A percentile compares a stretch with the other conserved stretches of the same genome.
Conservation (phyloP, 2,113 vertebrate species). For the Parotia lawesii region DNA sequence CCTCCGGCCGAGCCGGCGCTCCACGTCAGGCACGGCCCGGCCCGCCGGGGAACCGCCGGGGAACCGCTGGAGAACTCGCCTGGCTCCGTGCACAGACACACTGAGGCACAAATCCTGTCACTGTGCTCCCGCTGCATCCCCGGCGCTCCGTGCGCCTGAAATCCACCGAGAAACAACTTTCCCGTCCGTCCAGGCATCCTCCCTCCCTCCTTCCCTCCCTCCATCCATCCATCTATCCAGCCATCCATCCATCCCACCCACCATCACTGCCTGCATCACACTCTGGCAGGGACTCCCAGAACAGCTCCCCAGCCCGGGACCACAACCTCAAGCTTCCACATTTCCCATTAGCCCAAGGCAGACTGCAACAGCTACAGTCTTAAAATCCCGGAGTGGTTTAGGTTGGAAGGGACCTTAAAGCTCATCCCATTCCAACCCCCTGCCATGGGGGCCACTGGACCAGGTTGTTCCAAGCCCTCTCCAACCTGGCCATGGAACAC, state of each 20-base stretch:
- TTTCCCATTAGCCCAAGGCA: neutral
- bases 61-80: neutral
- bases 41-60: neutral
- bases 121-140: neutral
- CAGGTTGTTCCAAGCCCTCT: neutral
- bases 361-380: neutral
- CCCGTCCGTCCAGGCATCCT: neutral
- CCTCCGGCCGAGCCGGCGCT: neutral
- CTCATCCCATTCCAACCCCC: rapidly evolving
- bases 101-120: rapidly evolving
- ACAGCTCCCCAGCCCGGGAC: neutral
- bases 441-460: neutral
- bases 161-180: neutral
- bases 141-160: neutral
- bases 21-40: neutral
- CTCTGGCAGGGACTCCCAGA: too few relatives aligned
- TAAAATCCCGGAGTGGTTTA: neutral
- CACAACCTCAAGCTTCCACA: rapidly evolving
- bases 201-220: too few relatives aligned
- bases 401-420: neutral
- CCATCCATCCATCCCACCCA: too few relatives aligned
- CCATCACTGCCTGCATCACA: neutral
- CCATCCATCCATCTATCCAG: neutral
- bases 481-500: neutral
- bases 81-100: neutral